Percentiles rank a stretch among this genome's conserved stretches.
phyloP scores from a whole-genome alignment of 2,888 invertebrate genomes.

The Eilema sororculum region DNA sequence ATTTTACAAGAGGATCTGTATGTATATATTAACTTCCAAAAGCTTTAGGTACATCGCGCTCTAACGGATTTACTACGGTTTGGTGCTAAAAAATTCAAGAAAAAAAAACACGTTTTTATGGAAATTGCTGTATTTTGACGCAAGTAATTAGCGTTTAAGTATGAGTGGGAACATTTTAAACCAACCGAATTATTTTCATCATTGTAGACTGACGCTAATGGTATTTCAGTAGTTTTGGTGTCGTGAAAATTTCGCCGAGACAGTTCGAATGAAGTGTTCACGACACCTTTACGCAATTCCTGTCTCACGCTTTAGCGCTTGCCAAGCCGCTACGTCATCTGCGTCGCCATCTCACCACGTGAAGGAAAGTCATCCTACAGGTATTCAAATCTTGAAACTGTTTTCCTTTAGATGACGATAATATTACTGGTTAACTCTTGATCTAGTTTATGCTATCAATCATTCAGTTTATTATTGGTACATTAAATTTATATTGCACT shows the following conservation, averaged over 20 bases:
- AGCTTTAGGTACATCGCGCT: constrained; percentile 18
- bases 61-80: constrained; percentile 19
- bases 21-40: constrained; percentile 26
- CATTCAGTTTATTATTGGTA: constrained; percentile 2
- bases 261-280: constrained; percentile 76
- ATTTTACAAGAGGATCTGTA: constrained; percentile 19
- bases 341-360: constrained; percentile 64
- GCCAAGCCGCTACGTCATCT: constrained; percentile 79
- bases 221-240: constrained; percentile 79
- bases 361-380: constrained; percentile 69
- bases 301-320: constrained; percentile 78
- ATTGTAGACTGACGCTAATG: constrained; percentile 76
- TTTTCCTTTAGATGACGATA: constrained; percentile 58
- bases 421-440: not conserved
- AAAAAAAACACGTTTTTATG: constrained; percentile 7
- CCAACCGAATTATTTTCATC: constrained; percentile 64
- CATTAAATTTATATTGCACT: constrained; percentile 2
- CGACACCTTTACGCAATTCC: constrained; percentile 84
- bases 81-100: constrained; percentile 3
- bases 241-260: constrained; percentile 73
- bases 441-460: not conserved
- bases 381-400: constrained; percentile 67
- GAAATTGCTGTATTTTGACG: constrained; percentile 19
- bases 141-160: constrained; percentile 43
- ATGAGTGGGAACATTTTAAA: constrained; percentile 59